Base-by-base conservation (phyloP, 2,797 vertebrate species). In the Acipenser oxyrinchus region DNA sequence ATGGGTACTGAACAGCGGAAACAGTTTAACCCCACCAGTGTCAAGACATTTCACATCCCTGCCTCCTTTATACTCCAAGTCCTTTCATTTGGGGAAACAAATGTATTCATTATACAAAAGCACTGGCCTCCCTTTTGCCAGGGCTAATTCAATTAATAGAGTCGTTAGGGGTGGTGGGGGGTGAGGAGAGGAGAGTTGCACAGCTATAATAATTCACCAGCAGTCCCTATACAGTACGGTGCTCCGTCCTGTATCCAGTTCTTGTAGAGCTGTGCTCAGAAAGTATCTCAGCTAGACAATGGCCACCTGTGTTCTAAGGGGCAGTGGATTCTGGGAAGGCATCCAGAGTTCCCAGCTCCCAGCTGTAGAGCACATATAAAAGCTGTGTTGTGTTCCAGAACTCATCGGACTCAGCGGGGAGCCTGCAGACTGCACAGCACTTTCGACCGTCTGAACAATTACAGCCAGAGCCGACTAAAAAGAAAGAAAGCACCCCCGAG, bases 1-100 rank as follows among this genome's bases (percentile, higher is more conserved):
- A 37, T 37, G 37, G 37, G 5, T 37, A 37, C 37, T 37, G n/a
- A 60, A 61, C 8, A 62, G 23, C 7, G 23, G 60, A 70, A 69
- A 62, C 55, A 18, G 50, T 50, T 51, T 53, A 61, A 60, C 49
- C 48, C 59, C 48, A 11, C 12, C n/a, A 63, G 48, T 48, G 23
- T 48, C 60, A 51, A 73, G 66, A 63, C 18, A 18, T 9, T 59
- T 64, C 55, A 50, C n/a, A 52, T 37, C 37, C 37, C 37, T 37
- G 37, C 37, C 37, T 37, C 37, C 37, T 37, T 37, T 37, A 37
- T 37, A 37, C 37, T 5, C 37, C 53, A 55, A 4, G 53, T n/a
- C 12, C 12, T 55, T 55, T 55, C n/a, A 55, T 55, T 55, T 55
- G 53, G 53, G 53, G 53, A 37, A 37, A 37, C 37, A 5, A 37